A percentile compares a stretch with the other conserved stretches of the same genome.
phyloP scores from a whole-genome alignment of 2,113 vertebrate species.

The Peromyscus californicus region DNA sequence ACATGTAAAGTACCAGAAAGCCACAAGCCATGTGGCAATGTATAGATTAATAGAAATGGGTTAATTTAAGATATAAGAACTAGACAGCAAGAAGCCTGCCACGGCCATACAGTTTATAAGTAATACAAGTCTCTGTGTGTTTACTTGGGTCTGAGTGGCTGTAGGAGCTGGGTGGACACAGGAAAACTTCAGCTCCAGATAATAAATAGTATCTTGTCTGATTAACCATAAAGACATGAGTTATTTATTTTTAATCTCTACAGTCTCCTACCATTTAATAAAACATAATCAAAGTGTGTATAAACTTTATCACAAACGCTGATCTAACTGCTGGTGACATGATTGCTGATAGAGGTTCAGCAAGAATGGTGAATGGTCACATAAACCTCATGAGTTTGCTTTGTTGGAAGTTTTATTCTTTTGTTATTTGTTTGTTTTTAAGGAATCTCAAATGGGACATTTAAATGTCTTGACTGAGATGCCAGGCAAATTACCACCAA shows the following conservation, averaged over 20 bases:
- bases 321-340: background rate
- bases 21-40: too few relatives aligned
- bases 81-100: too few relatives aligned
- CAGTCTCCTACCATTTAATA: background rate
- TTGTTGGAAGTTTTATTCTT: background rate
- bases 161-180: too few relatives aligned
- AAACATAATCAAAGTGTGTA: background rate
- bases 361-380: background rate
- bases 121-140: too few relatives aligned
- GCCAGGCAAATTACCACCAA: background rate
- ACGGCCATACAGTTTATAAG: too few relatives aligned
- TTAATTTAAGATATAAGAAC: too few relatives aligned
- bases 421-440: background rate
- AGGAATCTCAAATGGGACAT: background rate
- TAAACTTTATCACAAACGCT: background rate
- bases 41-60: too few relatives aligned
- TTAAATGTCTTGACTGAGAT: background rate
- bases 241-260: background rate
- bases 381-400: background rate
- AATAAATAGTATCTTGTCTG: background rate
- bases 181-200: too few relatives aligned
- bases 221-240: background rate
- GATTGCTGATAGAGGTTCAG: background rate
- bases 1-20: too few relatives aligned
- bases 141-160: too few relatives aligned